Conservation (phyloP, 2,888 invertebrate genomes). For the Exocentrus adspersus region DNA sequence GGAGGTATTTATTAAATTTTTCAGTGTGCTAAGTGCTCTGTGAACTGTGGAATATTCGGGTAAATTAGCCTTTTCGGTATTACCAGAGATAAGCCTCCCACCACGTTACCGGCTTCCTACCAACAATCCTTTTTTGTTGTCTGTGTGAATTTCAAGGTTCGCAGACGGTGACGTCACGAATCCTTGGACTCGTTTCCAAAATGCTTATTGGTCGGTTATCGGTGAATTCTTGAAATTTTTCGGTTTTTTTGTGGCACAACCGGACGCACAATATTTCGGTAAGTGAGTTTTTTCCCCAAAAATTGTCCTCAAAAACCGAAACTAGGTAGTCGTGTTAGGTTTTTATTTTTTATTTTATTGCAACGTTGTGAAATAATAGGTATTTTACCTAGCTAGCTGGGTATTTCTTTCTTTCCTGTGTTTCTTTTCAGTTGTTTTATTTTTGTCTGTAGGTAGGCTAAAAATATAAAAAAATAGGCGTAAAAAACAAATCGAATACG, state of each 20-base stretch:
- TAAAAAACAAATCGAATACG: no score
- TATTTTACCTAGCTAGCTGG: no score
- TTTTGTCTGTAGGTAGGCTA: no score
- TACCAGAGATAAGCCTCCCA: constrained; percentile 37
- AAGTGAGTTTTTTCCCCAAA: no score
- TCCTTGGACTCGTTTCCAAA: constrained; percentile 61
- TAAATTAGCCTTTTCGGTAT: constrained; percentile 16
- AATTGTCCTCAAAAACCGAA: no score
- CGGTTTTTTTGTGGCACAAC: no score
- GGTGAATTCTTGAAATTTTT: constrained; percentile 8
- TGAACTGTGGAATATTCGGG: constrained; percentile 13
- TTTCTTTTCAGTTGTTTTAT: no score
- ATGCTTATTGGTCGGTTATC: constrained; percentile 35
- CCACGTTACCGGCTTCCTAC: constrained; percentile 12
- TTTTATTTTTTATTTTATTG: no score
- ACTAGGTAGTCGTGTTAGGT: no score
- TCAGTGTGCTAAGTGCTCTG: constrained; percentile 10
- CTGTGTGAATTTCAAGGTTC: constrained; percentile 49
- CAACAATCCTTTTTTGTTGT: constrained; percentile 17
- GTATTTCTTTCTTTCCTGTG: no score
- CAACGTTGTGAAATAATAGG: constrained; percentile 40
- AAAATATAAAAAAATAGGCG: no score
- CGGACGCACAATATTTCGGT: no score
- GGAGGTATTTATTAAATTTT: constrained; percentile 17
- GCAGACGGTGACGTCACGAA: constrained; percentile 59